Evolutionary conservation across 2,888 invertebrate genomes (phyloP), one percentile per base, ranked within the genome.

Genomic region (Drosophila anomalata): DNA sequence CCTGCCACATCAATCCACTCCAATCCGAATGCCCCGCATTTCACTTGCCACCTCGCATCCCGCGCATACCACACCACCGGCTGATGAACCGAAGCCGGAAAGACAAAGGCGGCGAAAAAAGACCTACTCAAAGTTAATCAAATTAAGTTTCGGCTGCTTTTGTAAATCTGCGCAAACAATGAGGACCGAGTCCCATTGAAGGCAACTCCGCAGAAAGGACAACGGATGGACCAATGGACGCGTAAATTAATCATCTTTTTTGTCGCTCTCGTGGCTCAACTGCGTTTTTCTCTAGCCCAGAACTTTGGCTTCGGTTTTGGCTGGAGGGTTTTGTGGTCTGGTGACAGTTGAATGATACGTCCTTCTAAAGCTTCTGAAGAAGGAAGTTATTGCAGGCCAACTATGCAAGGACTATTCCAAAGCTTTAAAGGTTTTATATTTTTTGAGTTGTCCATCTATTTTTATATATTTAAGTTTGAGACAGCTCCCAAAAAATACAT

Each of bases 161-260:
- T 72, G 83, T 55, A 68, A 56, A 68, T 63, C 79, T 72, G 47
- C 46, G 75, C 61, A 56, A 75, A 76, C 74, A 80, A 86, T 66
- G 61, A 68, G 75, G 44, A 5, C 41, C 39, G 56, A 48, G 46
- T 8, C 33, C 29, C 44, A 68, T 42, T 44, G 58, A 48, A 51
- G 57, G 68, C 9, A 42, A 54, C 20, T 47, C 22, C 53, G 42
- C 8, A 26, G 26, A 33, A 65, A 46, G 54, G 66, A 73, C 63
- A 63, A 53, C 69, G 60, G 60, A 63, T 69, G 66, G 53, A 77
- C 70, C 65, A 74, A 72, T 56, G 66, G 63, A 29, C 56, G 76
- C 65, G 75, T 70, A 73, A 88, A 76, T 84, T 86, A 88, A 86
- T 84, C 84, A 88, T 86, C 48, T 75, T 88, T 84, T 79, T 71